Percentiles rank a stretch among this genome's conserved stretches.
Conservation (phyloP, 2,888 invertebrate genomes). For the Panopea generosa region DNA sequence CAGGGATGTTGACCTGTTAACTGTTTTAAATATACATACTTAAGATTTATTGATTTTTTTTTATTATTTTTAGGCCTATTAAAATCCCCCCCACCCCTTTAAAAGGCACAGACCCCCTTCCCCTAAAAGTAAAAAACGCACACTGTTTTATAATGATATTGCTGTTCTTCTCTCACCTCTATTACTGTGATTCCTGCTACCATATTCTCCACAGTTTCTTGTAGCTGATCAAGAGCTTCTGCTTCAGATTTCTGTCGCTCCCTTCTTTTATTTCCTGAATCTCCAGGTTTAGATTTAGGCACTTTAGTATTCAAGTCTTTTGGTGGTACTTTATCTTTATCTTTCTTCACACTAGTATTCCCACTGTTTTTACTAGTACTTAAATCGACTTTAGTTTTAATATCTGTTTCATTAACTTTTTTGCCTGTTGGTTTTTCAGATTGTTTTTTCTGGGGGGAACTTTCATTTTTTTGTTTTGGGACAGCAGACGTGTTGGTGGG, state of each 20-base stretch:
- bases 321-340: slow-evolving; percentile 6
- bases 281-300: slow-evolving; percentile 24
- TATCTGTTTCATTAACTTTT: slow-evolving; percentile 17
- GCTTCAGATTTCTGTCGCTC: slow-evolving; percentile 65
- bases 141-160: no score
- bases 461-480: neutral
- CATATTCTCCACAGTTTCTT: slow-evolving; percentile 89
- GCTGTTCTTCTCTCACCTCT: slow-evolving; percentile 10
- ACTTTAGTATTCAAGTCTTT: slow-evolving; percentile 22
- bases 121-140: no score
- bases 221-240: slow-evolving; percentile 75
- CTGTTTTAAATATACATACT: no score
- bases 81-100: no score
- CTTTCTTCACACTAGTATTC: neutral
- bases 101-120: no score
- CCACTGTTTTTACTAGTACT: slow-evolving; percentile 15
- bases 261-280: slow-evolving; percentile 27
- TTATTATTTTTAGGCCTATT: no score
- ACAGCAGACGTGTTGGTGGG: neutral
- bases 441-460: neutral
- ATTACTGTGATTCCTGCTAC: slow-evolving; percentile 89
- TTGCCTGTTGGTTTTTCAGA: slow-evolving; percentile 15
- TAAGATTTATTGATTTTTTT: no score
- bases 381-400: slow-evolving; percentile 21
- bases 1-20: no score